A percentile compares a stretch with the other conserved stretches of the same genome.
These are phyloP conservation scores for Idaea biselata DNA, from an alignment of 2,888 invertebrate species.

Conservation along the genomic window DNA sequence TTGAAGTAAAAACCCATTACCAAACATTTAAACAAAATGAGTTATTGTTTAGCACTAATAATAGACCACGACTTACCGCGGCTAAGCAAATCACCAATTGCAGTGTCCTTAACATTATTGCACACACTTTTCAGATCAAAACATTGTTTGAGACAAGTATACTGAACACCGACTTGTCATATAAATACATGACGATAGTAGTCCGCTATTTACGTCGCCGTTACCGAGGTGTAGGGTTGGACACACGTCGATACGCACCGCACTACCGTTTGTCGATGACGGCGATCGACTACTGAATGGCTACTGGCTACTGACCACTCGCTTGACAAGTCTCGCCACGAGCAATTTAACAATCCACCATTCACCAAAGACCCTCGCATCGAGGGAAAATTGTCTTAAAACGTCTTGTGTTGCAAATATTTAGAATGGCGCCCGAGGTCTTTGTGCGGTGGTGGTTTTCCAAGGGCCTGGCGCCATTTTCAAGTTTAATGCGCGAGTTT, in stretches of 20 bases:
- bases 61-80: background rate
- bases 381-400: background rate
- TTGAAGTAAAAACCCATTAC: background rate
- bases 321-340: background rate
- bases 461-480: conserved; percentile 1
- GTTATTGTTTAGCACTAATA: background rate
- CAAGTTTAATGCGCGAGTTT: background rate
- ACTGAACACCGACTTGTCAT: background rate
- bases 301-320: background rate
- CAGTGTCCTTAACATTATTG: background rate
- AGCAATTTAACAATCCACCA: background rate
- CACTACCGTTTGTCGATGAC: background rate
- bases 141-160: background rate
- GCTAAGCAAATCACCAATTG: background rate
- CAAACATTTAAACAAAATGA: background rate
- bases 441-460: background rate
- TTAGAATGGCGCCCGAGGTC: background rate
- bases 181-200: background rate
- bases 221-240: background rate
- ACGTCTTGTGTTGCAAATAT: background rate
- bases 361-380: background rate
- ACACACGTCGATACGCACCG: background rate
- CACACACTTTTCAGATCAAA: background rate
- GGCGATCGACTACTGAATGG: background rate
- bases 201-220: background rate